Percentiles rank a stretch among this genome's conserved stretches.
Evolutionary conservation across 2,888 invertebrate genomes (phyloP).

Genomic region (Encarsia formosa): DNA sequence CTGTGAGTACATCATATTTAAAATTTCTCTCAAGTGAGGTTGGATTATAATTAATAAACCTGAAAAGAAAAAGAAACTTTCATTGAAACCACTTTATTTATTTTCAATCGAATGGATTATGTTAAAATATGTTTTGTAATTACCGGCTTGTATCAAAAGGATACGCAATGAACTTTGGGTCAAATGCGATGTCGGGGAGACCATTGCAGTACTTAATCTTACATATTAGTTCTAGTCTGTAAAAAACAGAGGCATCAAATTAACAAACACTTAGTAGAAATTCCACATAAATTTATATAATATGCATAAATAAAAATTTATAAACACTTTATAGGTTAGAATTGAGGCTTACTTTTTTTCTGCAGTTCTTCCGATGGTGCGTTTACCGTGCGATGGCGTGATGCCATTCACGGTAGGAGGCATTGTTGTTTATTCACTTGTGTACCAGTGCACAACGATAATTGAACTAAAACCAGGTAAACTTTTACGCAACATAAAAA

Average conservation of each 20-base stretch:
- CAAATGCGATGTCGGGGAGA: conserved; percentile 96
- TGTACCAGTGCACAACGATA: too few relatives aligned
- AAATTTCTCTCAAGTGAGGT: conserved; percentile 92
- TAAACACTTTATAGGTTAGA: too few relatives aligned
- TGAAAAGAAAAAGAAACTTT: conserved; percentile 34
- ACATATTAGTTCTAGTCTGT: conserved; percentile 86
- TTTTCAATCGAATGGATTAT: neutral
- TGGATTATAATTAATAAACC: conserved; percentile 93
- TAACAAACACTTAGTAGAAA: too few relatives aligned
- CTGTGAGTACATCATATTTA: conserved; percentile 94
- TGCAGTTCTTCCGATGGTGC: conserved; percentile 57
- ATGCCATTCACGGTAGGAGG: conserved; percentile 69
- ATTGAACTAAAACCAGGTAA: too few relatives aligned
- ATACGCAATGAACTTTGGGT: conserved; percentile 95
- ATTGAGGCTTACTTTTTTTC: conserved; percentile 57
- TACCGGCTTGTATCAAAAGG: conserved; percentile 84
- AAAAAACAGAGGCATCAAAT: too few relatives aligned
- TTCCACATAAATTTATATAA: neutral
- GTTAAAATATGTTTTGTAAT: conserved; percentile 9
- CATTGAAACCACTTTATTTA: neutral
- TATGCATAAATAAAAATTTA: neutral
- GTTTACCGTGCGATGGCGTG: conserved; percentile 63
- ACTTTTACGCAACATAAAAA: too few relatives aligned
- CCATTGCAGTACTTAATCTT: conserved; percentile 95
- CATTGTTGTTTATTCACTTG: too few relatives aligned